A percentile compares a stretch with the other conserved stretches of the same genome.
Evolutionary conservation across 2,113 vertebrate genomes (phyloP).

Genomic region (Pithys albifrons): DNA sequence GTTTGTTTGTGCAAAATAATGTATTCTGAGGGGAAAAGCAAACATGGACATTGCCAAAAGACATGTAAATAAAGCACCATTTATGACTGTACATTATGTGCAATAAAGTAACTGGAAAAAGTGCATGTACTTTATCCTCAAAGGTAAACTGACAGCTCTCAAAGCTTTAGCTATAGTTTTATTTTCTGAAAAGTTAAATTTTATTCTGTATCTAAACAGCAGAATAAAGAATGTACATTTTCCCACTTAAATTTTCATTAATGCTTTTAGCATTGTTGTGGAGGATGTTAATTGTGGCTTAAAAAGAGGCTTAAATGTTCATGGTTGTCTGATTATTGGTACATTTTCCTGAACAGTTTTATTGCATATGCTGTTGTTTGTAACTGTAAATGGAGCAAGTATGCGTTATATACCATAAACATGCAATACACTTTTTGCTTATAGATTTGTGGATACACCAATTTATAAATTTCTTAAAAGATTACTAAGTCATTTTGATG

Average conservation of each 20-base stretch:
- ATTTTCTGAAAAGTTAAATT: slow-evolving; percentile 58
- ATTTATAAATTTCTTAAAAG: not conserved
- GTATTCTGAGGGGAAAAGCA: slow-evolving; percentile 37
- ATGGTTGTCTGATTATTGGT: not conserved
- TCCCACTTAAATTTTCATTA: slow-evolving; percentile 52
- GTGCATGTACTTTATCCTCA: slow-evolving; percentile 62
- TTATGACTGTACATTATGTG: slow-evolving; percentile 62
- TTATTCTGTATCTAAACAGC: slow-evolving; percentile 56
- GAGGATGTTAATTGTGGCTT: not conserved
- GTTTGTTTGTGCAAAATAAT: slow-evolving; percentile 62
- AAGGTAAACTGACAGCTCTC: slow-evolving; percentile 26
- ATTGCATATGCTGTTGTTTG: not conserved
- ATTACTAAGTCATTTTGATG: not conserved
- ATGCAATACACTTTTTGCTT: not conserved
- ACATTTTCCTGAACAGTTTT: not conserved
- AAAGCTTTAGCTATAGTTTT: slow-evolving; percentile 40
- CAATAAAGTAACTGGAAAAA: slow-evolving; percentile 73
- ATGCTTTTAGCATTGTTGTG: slow-evolving; percentile 33
- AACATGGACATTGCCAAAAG: slow-evolving; percentile 47
- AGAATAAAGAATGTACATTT: slow-evolving; percentile 69
- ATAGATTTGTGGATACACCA: not conserved
- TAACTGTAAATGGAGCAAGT: not conserved
- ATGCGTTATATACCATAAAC: not conserved
- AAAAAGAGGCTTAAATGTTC: not conserved
- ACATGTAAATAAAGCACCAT: slow-evolving; percentile 58